A percentile compares a stretch with the other conserved stretches of the same genome.
These are phyloP conservation scores for Carollia perspicillata DNA, from an alignment of 2,113 vertebrate genomes.

Conservation along the genomic window DNA sequence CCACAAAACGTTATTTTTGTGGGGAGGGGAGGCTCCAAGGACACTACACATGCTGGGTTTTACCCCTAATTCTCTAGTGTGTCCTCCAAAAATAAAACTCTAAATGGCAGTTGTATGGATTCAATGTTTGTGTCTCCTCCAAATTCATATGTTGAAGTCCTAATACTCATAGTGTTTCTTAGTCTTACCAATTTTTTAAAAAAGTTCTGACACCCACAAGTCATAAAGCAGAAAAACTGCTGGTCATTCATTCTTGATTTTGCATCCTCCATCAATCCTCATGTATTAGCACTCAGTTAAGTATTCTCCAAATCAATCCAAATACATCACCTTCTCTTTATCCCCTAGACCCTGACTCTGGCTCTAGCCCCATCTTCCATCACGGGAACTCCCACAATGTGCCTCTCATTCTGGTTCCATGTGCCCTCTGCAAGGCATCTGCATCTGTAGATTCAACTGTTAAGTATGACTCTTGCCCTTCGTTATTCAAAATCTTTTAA, in stretches of 20 bases:
- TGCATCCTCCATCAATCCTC: not conserved
- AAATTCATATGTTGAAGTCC: not conserved
- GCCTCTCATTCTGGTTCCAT: not conserved
- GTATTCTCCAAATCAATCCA: not conserved
- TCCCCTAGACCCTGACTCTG: rapidly evolving
- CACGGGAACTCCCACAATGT: not conserved
- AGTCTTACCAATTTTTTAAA: not conserved
- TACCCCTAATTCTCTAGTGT: not conserved
- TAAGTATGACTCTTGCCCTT: not conserved
- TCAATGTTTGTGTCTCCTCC: not conserved
- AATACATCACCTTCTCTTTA: not conserved
- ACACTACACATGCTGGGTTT: not conserved
- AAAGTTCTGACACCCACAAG: not conserved
- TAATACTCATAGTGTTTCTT: not conserved
- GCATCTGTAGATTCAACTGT: not conserved
- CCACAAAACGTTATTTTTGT: not conserved
- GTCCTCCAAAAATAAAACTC: not conserved
- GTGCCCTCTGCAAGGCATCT: not conserved
- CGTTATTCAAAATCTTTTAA: not conserved
- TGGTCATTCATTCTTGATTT: not conserved
- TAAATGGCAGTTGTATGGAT: not conserved
- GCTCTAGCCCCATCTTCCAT: not conserved
- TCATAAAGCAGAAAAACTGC: not conserved
- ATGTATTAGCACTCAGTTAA: not conserved
- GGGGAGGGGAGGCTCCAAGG: not conserved